Evolutionary conservation across 2,797 vertebrate genomes (phyloP), one percentile per base, ranked within the genome.

Genomic region (Spheniscus humboldti): DNA sequence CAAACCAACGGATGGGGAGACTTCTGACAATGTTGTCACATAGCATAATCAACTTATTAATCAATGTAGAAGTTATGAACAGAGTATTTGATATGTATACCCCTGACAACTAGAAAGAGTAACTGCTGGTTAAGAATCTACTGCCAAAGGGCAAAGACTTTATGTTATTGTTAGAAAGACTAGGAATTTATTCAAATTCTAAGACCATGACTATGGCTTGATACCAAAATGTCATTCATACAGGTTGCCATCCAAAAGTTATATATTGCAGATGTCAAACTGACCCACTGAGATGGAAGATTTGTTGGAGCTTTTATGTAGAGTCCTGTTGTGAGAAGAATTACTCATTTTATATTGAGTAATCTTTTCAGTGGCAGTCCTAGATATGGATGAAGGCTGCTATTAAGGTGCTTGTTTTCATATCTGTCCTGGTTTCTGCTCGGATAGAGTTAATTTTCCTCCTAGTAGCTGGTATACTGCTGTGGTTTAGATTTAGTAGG

Each of bases 301-400:
- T 98, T 98, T 98, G 98, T 98, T 98, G 97, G 92, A 97, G 94
- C 97, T 97, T 98, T 98, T 98, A 98, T 98, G 97, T 97, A 97
- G 91, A 89, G 76, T 73, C 74, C 88, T 95, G 50, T 88, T 95
- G 78, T 90, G 94, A 96, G 68, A 84, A 91, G 91, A 97, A 97
- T 95, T 95, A 97, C 97, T 98, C 94, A 97, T 97, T 98, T 98
- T 92, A 88, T 97, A 97, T 95, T 79, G 53, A 96, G 72, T 91
- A 93, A 86, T 96, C 86, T 88, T 97, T 97, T 96, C 85, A 93
- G 22, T 47, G 84, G n/a, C 37, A 94, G 55, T 79, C 67, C 43
- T 94, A 71, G 68, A 75, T 52, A 76, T 59, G 18, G 43, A 63
- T 84, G 81, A 97, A 96, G 48, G 43, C 33, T 86, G 74, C 55